A percentile compares a stretch with the other conserved stretches of the same genome.
phyloP scores from a whole-genome alignment of 1,140 invertebrate genomes.

The Panagrolaimus sp. region DNA sequence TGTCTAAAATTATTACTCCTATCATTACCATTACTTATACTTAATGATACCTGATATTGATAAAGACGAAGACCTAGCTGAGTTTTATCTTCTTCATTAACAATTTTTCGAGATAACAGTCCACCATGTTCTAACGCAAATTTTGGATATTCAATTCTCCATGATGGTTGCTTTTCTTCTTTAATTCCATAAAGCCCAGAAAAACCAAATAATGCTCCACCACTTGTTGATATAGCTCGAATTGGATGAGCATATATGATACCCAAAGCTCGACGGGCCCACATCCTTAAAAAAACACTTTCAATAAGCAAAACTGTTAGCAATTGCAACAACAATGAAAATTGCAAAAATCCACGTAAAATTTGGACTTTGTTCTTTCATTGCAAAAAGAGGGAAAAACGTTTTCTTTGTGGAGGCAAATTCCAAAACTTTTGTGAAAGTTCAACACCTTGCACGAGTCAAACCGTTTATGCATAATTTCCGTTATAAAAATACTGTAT shows the following conservation, averaged over 20 bases:
- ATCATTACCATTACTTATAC: slow-evolving; percentile 62
- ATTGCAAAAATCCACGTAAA: no score
- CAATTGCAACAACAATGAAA: no score
- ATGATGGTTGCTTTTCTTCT: slow-evolving; percentile 21
- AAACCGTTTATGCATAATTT: no score
- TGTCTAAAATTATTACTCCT: slow-evolving; percentile 69
- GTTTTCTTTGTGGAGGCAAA: no score
- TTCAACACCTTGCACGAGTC: no score
- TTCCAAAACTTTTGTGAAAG: no score
- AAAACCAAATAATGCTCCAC: slow-evolving; percentile 22
- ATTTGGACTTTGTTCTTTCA: no score
- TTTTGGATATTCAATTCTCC: slow-evolving; percentile 27
- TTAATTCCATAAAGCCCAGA: slow-evolving; percentile 27
- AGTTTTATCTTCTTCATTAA: slow-evolving; percentile 26
- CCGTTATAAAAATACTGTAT: no score
- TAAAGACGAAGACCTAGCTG: not conserved
- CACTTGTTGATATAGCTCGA: not conserved
- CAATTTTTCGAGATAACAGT: slow-evolving; percentile 30
- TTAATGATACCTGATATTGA: not conserved
- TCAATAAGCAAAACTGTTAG: no score
- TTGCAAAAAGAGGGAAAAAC: no score
- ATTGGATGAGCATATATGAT: no score
- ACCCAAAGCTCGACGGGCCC: not conserved
- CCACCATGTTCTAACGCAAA: slow-evolving; percentile 24
- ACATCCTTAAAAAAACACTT: slow-evolving; percentile 9